Evolutionary conservation across 2,797 vertebrate genomes (phyloP), one percentile per base, ranked within the genome.

Genomic region (Danio jaintianensis): DNA sequence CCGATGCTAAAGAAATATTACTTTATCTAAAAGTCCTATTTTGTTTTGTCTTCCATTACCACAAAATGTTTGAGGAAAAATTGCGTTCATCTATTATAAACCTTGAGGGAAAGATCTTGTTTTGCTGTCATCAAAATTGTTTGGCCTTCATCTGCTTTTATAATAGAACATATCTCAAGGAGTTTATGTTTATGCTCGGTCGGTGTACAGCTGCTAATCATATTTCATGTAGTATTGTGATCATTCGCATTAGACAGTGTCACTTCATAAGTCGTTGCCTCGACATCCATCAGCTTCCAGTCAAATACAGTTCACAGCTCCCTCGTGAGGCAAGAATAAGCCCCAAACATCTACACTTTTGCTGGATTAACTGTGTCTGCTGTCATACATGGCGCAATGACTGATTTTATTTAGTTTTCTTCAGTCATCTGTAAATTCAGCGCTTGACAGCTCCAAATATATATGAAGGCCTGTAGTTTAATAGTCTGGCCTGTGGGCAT

Each of bases 221-320:
- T 29, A 29, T 79, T 76, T 75, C 29, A 79, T 83, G 18, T 42
- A 36, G 47, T 42, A 58, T 73, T 64, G 59, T 81, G 71, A 59
- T 59, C 4, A 59, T 67, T 79, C 18, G 18, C 7, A 20, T 78
- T 68, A 59, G 40, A 74, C 12, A 29, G 48, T n/a, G n/a, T 12
- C 70, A 56, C 36, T 68, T 42, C 52, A 36, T 59, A 70, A 59
- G n/a, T 62, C 55, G 11, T 82, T 82, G 48, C 18, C 36, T 82
- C 72, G 38, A 36, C 40, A 63, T 73, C 42, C 22, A 45, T 63
- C 68, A 62, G 20, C 36, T 36, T 73, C 68, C 47, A 77, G 81
- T 66, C 63, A 58, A 20, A 62, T 52, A 45, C 66, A 59, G 73
- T 48, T 77, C 52, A 47, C 29, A 62, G 77, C 48, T 73, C 38